phyloP scores from a whole-genome alignment of 2,888 invertebrate genomes.

The Caradrina kadenii region DNA sequence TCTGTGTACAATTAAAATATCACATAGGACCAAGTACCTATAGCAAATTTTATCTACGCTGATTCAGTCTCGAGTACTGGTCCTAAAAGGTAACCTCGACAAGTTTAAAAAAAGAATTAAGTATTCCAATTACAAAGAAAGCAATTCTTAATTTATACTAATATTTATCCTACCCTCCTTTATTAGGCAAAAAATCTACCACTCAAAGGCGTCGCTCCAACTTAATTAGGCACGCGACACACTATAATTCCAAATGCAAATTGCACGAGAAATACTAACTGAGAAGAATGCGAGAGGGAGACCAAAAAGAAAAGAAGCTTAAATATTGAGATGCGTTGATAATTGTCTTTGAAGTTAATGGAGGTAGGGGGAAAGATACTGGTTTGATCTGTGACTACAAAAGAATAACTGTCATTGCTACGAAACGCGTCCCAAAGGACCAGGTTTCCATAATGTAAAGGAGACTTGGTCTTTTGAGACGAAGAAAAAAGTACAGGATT shows the following conservation, averaged over 20 bases:
- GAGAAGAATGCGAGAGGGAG: conserved; percentile 28
- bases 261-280: conserved; percentile 42
- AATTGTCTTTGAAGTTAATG: conserved; percentile 57
- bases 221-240: conserved; percentile 52
- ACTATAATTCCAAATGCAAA: conserved; percentile 65
- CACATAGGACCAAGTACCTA: not conserved
- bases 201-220: conserved; percentile 34
- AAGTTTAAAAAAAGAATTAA: not conserved
- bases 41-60: not conserved
- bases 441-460: not conserved
- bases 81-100: not conserved
- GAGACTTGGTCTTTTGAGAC: conserved; percentile 6
- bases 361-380: conserved; percentile 17
- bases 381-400: conserved; percentile 39
- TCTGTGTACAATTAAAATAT: conserved; percentile 1
- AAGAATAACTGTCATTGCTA: conserved; percentile 13
- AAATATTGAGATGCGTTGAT: conserved; percentile 46
- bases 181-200: conserved; percentile 36
- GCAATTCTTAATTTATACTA: conserved; percentile 13
- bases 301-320: conserved; percentile 42
- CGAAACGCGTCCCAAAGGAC: conserved; percentile 29
- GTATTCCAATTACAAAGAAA: conserved; percentile 12
- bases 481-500: conserved; percentile 21
- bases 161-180: conserved; percentile 15
- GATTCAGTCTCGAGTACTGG: not conserved